A percentile compares a stretch with the other conserved stretches of the same genome.
Conservation (phyloP, 2,113 vertebrate species). For the Taxidea taxus region DNA sequence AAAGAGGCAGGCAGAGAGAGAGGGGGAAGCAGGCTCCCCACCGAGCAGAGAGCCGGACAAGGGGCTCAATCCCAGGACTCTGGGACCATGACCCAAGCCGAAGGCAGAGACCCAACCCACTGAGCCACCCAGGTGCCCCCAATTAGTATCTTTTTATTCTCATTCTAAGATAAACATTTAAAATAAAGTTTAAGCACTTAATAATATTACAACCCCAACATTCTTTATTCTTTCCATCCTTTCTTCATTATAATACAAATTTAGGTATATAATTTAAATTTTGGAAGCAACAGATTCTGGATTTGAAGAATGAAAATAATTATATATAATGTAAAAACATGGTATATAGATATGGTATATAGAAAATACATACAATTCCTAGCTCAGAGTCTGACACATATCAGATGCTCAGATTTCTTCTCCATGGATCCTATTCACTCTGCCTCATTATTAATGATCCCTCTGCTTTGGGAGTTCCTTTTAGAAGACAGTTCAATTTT, state of each 20-base stretch:
- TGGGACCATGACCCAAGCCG: too few relatives aligned
- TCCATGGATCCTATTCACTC: background rate
- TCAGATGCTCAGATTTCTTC: background rate
- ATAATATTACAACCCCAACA: background rate
- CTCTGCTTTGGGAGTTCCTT: background rate
- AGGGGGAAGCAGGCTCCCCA: too few relatives aligned
- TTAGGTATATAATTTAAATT: background rate
- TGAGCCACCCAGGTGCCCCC: too few relatives aligned
- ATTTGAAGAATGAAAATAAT: background rate
- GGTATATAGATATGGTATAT: background rate
- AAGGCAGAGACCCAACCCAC: too few relatives aligned
- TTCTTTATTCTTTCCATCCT: background rate
- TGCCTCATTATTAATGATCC: background rate
- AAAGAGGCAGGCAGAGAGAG: too few relatives aligned
- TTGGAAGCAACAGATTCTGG: background rate
- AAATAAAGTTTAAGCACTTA: slow-evolving; percentile 1
- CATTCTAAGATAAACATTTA: background rate
- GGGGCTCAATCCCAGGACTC: too few relatives aligned
- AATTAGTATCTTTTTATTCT: background rate
- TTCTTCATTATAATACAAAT: background rate
- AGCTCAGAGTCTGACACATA: background rate
- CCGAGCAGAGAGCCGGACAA: too few relatives aligned
- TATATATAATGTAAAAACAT: background rate
- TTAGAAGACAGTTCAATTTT: background rate
- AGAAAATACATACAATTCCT: background rate